These are phyloP conservation scores for Pomacea canaliculata DNA, from an alignment of 2,888 invertebrate genomes.

Conservation along the genomic window DNA sequence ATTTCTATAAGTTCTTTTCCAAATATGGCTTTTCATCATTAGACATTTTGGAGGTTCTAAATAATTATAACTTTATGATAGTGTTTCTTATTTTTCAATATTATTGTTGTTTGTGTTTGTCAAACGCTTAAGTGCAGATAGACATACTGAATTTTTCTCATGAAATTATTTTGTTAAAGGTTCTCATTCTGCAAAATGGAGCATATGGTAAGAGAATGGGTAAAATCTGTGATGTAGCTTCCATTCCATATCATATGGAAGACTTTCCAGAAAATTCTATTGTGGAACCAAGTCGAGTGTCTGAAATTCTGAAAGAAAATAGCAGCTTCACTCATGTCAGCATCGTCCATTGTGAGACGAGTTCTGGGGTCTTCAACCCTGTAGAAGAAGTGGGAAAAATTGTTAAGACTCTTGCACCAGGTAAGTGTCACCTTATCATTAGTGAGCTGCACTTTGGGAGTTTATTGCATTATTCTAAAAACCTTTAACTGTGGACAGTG, in stretches of 20 bases:
- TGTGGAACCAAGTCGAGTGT: slow-evolving; percentile 55
- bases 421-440: slow-evolving; percentile 24
- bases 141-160: not conserved
- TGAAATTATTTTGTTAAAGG: slow-evolving; percentile 50
- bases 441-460: too few relatives aligned
- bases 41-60: too few relatives aligned
- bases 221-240: slow-evolving; percentile 67
- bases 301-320: slow-evolving; percentile 52
- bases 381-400: slow-evolving; percentile 67
- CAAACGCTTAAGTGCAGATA: too few relatives aligned
- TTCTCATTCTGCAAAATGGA: slow-evolving; percentile 70
- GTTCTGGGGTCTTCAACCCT: slow-evolving; percentile 71
- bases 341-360: slow-evolving; percentile 72
- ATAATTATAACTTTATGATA: too few relatives aligned
- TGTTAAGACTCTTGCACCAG: slow-evolving; percentile 61
- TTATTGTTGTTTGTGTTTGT: too few relatives aligned
- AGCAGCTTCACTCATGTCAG: slow-evolving; percentile 66
- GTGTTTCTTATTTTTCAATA: too few relatives aligned
- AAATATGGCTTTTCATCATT: too few relatives aligned
- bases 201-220: slow-evolving; percentile 71
- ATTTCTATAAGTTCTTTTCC: too few relatives aligned
- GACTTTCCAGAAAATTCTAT: slow-evolving; percentile 67
- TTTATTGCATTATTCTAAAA: too few relatives aligned
- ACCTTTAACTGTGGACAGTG: too few relatives aligned
- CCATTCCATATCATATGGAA: slow-evolving; percentile 60